Evolutionary conservation across 2,797 vertebrate species (phyloP), one percentile per base, ranked within the genome.

Genomic region (Paramormyrops hopkinsi): DNA sequence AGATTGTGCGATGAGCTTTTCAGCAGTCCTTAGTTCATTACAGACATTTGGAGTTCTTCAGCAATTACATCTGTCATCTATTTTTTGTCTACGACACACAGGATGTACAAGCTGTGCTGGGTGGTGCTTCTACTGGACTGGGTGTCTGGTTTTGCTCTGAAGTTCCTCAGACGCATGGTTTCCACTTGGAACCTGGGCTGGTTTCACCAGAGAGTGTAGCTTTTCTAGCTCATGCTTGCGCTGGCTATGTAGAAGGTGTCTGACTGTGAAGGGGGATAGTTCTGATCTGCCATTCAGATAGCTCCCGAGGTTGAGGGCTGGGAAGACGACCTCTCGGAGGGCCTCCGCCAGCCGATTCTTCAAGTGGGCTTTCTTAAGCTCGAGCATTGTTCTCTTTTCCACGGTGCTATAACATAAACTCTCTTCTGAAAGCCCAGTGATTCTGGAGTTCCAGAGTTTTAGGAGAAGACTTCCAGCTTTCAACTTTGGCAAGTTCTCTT

Each of bases 241-340:
- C 88, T 93, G 93, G 88, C 91, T 93, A 0, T 89, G 90, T 8
- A 96, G 91, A 22, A 97, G 93, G 1, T 92, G 82, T 89, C 93
- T 94, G 91, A 96, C 91, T 5, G 96, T 95, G 8, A 93, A 85
- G 9, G 95, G 91, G 29, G 94, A 94, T 87, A 96, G 91, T 41
- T 96, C 94, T 41, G 96, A 96, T 90, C 91, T 95, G 86, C 96
- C 95, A 51, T 93, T 92, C 92, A 96, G 93, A 93, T 95, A 97
- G 92, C 96, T 96, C 86, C 90, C 93, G 2, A 97, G 92, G 92
- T 96, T 96, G 53, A 97, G 93, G 88, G 95, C 91, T 0, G 96
- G 95, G 88, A 95, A 96, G 41, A 96, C 79, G 1, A 41, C 76
- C 19, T 96, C 93, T 88, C 89, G 93, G 25, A 96, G 94, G 90